Base-by-base conservation (phyloP, 2,797 vertebrate species). In the Vultur gryphus region DNA sequence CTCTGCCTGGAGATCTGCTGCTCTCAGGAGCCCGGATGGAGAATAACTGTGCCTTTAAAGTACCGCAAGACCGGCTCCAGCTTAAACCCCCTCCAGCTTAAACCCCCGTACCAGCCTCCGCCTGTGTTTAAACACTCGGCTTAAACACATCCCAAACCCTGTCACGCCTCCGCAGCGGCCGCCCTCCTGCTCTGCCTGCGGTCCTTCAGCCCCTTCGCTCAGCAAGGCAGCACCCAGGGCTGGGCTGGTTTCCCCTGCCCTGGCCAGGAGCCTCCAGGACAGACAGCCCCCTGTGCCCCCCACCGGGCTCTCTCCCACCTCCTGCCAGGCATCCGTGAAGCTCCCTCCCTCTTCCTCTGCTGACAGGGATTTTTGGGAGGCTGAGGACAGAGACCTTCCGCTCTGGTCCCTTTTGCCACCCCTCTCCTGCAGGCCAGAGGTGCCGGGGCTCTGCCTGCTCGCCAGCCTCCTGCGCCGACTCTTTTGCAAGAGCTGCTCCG, bases 161-260 rank as follows among this genome's bases (percentile, higher is more conserved):
- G 0, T 39, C 3, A 14, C 5, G 23, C 35, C 46, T 35, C 57
- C 2, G 6, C 29, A 4, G 73, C 5, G 0, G 20, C 61, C 5
- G 2, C 37, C n/a, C 39, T 44, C 46, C 43, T 5, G 35, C 80
- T 33, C 44, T 4, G 23, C 59, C 21, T 4, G 16, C 9, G 11
- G 57, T 13, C 43, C 72, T 37, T 20, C 3, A 4, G 49, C 43
- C 19, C 43, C 70, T 57, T 29, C 0, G 1, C 51, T 25, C 35
- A 11, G 28, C 39, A 6, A 18, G 29, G 46, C n/a, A 28, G 39
- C 10, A 1, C 33, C 48, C n/a, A 9, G 51, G 39, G 33, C 48
- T 35, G 33, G 26, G 26, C 2, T 35, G 23, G 33, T 7, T 25
- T 11, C 64, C 55, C 25, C 39, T 16, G 21, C 59, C 67, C 39